Base-by-base conservation (phyloP, 2,797 vertebrate species). In the Linurgus olivaceus region DNA sequence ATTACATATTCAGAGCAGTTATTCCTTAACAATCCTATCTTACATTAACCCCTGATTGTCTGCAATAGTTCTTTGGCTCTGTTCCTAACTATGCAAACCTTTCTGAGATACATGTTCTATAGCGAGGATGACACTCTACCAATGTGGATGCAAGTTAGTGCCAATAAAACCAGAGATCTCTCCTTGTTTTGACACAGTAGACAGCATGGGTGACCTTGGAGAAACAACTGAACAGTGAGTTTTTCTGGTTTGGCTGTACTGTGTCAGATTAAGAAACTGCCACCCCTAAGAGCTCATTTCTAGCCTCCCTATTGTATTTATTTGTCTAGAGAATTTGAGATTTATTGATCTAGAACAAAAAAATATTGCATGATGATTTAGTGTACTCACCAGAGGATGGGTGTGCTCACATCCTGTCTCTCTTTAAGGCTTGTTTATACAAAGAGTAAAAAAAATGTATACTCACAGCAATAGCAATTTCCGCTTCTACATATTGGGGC, bases 331-430 rank as follows among this genome's bases (percentile, higher is more conserved):
- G 11, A 93, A 76, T 65, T 47, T 62, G 17, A 95, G 79, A 92
- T 94, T 87, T 95, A 93, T 80, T 83, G 61, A 86, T 93, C 65
- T 75, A 80, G 42, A 91, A 29, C 1, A 88, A 91, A 91, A 61
- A 59, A 63, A 94, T n/a, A 31, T 11, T 63, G 29, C 6, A 17
- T 10, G 33, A 78, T 79, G 65, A 77, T 80, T 76, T 93, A 90
- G 23, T 54, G 48, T 50, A 45, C 26, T 83, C 35, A 21, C 19
- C 42, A 94, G 72, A 90, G 70, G 18, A 82, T 93, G 91, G 48
- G 38, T 80, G 48, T 94, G 90, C 57, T 90, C 54, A 77, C 61
- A 87, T 93, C 45, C 75, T 83, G 81, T 82, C 65, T 23, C 48
- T 80, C 57, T 85, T 58, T 72, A 72, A 72, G 47, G 2, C 14